Conservation (phyloP, 2,888 invertebrate genomes). For the Watsonalla cultraria region DNA sequence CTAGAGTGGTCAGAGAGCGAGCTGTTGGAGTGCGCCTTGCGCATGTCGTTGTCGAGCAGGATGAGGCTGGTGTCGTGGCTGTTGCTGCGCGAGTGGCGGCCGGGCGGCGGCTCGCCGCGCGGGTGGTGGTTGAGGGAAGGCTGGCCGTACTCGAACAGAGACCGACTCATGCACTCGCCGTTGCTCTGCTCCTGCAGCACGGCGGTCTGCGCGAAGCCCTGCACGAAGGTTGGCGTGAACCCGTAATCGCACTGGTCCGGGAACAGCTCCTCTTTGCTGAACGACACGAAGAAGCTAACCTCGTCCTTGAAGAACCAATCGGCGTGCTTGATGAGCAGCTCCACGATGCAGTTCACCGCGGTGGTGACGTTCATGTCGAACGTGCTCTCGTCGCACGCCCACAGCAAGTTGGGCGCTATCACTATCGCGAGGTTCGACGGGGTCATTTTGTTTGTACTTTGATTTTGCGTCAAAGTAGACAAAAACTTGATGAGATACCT, state of each 20-base stretch:
- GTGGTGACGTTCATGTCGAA: conserved; percentile 91
- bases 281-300: conserved; percentile 83
- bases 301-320: conserved; percentile 92
- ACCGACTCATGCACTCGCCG: conserved; percentile 69
- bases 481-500: conserved; percentile 94
- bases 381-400: conserved; percentile 84
- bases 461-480: conserved; percentile 88
- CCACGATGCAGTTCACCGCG: conserved; percentile 90
- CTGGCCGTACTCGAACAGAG: conserved; percentile 59
- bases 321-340: conserved; percentile 87
- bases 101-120: conserved; percentile 19
- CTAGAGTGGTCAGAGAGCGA: conserved; percentile 83
- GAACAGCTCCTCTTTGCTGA: conserved; percentile 77
- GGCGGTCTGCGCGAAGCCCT: conserved; percentile 63
- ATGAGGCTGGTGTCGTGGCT: conserved; percentile 80
- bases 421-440: conserved; percentile 97
- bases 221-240: conserved; percentile 56
- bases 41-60: conserved; percentile 68
- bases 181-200: conserved; percentile 63
- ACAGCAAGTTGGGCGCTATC: conserved; percentile 96
- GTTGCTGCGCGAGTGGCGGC: conserved; percentile 76
- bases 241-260: conserved; percentile 73
- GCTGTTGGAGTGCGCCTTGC: conserved; percentile 82
- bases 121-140: conserved; percentile 24
- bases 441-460: conserved; percentile 96